These are phyloP conservation scores for Lynx canadensis DNA, from an alignment of 2,113 vertebrate species.

Conservation along the genomic window DNA sequence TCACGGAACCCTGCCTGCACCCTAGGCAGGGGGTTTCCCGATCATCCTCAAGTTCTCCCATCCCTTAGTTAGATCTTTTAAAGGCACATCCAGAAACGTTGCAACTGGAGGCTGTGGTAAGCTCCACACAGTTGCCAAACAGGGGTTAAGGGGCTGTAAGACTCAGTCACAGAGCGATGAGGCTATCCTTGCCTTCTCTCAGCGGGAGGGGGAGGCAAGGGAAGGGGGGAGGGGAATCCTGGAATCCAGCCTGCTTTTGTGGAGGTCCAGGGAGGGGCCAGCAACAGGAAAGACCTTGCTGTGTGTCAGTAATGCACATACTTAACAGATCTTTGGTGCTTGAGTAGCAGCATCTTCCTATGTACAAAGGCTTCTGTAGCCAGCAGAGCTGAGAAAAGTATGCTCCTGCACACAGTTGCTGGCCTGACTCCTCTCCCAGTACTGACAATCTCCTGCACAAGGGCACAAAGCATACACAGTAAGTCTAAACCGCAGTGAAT, in stretches of 20 bases:
- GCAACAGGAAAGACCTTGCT: not conserved
- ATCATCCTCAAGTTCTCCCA: constrained; percentile 27
- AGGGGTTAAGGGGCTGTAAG: not conserved
- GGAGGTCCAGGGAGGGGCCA: not conserved
- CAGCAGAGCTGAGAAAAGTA: not conserved
- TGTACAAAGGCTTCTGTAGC: constrained; percentile 51
- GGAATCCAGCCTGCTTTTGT: not conserved
- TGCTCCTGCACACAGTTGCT: not conserved
- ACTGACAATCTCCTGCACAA: not conserved
- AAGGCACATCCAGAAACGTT: constrained; percentile 75
- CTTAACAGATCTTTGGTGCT: constrained; percentile 85
- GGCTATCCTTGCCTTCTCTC: not conserved
- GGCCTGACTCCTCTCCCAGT: not conserved
- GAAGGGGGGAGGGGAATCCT: not conserved
- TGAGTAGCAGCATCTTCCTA: constrained; percentile 81
- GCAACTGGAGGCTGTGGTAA: not conserved
- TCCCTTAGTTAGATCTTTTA: constrained; percentile 44
- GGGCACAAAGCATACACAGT: constrained; percentile 26
- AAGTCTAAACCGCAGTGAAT: not conserved
- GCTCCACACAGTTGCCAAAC: not conserved
- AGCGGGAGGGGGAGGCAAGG: not conserved
- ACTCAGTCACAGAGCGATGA: not conserved
- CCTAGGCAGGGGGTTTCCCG: not conserved
- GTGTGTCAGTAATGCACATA: constrained; percentile 78
- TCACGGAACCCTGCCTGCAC: not conserved